phyloP scores from a whole-genome alignment of 2,888 invertebrate species.

The Dastarcus helophoroides region DNA sequence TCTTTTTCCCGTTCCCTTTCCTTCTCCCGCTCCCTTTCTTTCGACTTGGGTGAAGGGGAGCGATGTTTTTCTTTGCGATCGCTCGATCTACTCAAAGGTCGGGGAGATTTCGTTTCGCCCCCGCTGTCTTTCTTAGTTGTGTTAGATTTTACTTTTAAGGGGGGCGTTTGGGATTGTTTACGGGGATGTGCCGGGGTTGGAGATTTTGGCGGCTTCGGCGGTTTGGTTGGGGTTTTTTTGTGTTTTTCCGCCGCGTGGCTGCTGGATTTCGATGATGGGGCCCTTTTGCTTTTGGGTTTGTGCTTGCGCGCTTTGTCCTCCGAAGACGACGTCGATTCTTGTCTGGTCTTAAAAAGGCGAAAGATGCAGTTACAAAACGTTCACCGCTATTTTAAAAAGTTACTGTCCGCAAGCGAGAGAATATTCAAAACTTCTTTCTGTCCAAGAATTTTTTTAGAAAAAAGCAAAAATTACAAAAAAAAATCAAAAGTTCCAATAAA shows the following conservation, averaged over 20 bases:
- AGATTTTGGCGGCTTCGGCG: constrained; percentile 23
- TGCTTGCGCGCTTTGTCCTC: constrained; percentile 48
- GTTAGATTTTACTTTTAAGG: constrained; percentile 30
- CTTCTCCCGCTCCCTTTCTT: constrained; percentile 33
- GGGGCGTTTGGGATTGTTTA: constrained; percentile 35
- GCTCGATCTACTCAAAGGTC: constrained; percentile 26
- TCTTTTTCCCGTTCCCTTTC: constrained; percentile 34
- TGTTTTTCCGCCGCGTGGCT: constrained; percentile 38
- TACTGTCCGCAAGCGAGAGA: too few species aligned
- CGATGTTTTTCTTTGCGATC: constrained; percentile 33
- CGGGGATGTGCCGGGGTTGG: constrained; percentile 28
- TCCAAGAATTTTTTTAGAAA: too few species aligned
- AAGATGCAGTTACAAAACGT: too few species aligned
- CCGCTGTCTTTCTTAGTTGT: constrained; percentile 23
- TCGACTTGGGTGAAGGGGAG: constrained; percentile 33
- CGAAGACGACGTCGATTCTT: constrained; percentile 34
- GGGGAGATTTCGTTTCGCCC: constrained; percentile 30
- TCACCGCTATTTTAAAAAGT: too few species aligned
- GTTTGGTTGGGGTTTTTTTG: constrained; percentile 21
- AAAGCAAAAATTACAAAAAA: too few species aligned
- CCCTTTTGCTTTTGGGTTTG: constrained; percentile 41
- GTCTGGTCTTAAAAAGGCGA: too few species aligned
- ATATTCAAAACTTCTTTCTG: too few species aligned
- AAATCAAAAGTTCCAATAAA: too few species aligned
- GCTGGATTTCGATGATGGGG: constrained; percentile 32